Conservation (phyloP, 2,113 vertebrate species). For the Cacatua alba region DNA sequence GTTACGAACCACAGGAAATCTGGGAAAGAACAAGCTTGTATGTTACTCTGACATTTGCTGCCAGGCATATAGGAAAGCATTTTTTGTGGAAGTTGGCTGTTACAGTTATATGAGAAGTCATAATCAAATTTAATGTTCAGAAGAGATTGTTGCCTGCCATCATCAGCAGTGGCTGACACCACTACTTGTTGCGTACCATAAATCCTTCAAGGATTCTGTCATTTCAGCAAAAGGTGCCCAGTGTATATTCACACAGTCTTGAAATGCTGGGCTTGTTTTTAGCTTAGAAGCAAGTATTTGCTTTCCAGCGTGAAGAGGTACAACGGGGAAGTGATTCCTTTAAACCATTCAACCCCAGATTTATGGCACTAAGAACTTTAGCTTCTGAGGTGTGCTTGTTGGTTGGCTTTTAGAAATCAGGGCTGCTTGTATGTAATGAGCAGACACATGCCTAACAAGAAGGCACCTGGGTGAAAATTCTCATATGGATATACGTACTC, state of each 20-base stretch:
- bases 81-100: constrained; percentile 31
- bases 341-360: not conserved
- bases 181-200: not conserved
- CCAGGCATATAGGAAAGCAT: constrained; percentile 18
- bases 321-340: not conserved
- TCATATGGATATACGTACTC: fast-evolving
- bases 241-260: not conserved
- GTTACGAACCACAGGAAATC: not conserved
- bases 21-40: not conserved
- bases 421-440: not conserved
- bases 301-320: not conserved
- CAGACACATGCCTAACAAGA: not conserved
- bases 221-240: not conserved
- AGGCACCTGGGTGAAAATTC: not conserved
- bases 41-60: constrained; percentile 35
- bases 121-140: constrained; percentile 20
- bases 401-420: not conserved
- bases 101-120: constrained; percentile 15
- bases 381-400: not conserved
- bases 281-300: not conserved
- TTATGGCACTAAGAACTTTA: not conserved
- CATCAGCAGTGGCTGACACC: not conserved
- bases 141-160: not conserved
- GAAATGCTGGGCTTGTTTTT: not conserved
- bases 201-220: not conserved